These are phyloP conservation scores for Choristoneura rosaceana DNA, from an alignment of 2,888 invertebrate genomes.

Conservation along the genomic window DNA sequence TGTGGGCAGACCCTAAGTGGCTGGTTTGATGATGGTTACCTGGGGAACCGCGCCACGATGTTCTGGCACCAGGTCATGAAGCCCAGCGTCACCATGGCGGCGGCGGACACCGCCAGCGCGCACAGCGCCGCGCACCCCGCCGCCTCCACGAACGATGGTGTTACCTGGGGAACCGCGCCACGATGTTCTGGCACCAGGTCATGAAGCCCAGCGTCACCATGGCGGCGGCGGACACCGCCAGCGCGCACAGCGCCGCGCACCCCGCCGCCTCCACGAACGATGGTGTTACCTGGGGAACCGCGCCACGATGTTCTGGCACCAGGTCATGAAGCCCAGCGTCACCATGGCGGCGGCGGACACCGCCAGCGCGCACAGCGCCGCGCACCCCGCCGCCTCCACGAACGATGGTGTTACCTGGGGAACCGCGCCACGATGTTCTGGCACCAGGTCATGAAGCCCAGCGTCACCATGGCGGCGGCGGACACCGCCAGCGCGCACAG, in stretches of 20 bases:
- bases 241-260: slow-evolving; percentile 89
- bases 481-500: slow-evolving; percentile 91
- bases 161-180: slow-evolving; percentile 92
- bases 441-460: slow-evolving; percentile 97
- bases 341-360: slow-evolving; percentile 93
- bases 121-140: slow-evolving; percentile 90
- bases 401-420: slow-evolving; percentile 89
- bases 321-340: slow-evolving; percentile 95
- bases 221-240: slow-evolving; percentile 92
- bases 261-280: slow-evolving; percentile 94
- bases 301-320: slow-evolving; percentile 95
- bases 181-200: slow-evolving; percentile 96
- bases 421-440: slow-evolving; percentile 94
- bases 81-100: slow-evolving; percentile 94
- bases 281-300: slow-evolving; percentile 92
- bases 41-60: slow-evolving; percentile 94
- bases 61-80: slow-evolving; percentile 96
- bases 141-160: slow-evolving; percentile 94
- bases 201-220: slow-evolving; percentile 96
- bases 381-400: no score
- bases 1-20: no score
- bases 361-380: slow-evolving; percentile 89
- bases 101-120: slow-evolving; percentile 91
- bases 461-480: slow-evolving; percentile 93
- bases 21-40: slow-evolving; percentile 58